phyloP scores from a whole-genome alignment of 2,113 vertebrate genomes.

The Tonatia bakeri region DNA sequence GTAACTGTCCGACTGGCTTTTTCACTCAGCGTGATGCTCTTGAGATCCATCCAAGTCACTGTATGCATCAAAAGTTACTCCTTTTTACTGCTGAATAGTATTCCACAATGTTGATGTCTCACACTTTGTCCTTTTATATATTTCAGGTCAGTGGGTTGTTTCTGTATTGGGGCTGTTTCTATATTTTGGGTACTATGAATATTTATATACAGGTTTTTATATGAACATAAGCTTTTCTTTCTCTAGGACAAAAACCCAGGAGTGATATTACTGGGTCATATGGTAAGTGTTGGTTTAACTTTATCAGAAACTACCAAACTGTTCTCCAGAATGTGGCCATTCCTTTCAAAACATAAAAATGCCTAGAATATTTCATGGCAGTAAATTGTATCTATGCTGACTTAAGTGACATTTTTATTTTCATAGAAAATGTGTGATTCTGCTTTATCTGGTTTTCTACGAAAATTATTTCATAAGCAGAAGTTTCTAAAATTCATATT shows the following conservation, averaged over 20 bases:
- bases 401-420: slow-evolving; percentile 14
- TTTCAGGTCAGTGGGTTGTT: neutral
- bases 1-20: neutral
- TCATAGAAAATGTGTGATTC: neutral
- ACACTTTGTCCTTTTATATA: neutral
- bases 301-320: slow-evolving; percentile 21
- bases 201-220: neutral
- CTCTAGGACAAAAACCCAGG: neutral
- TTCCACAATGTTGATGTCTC: neutral
- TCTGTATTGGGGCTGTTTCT: neutral
- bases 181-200: neutral
- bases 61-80: neutral
- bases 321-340: neutral
- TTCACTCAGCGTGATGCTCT: neutral
- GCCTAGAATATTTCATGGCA: neutral
- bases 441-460: neutral
- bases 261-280: neutral
- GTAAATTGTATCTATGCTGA: neutral
- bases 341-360: slow-evolving; percentile 20
- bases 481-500: slow-evolving; percentile 49
- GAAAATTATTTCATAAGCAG: slow-evolving; percentile 47
- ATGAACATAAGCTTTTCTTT: slow-evolving; percentile 17
- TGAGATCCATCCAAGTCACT: neutral
- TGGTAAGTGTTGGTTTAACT: neutral
- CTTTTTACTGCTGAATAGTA: neutral